Evolutionary conservation across 2,888 invertebrate genomes (phyloP).

Genomic region (Synergus gifuensis): DNA sequence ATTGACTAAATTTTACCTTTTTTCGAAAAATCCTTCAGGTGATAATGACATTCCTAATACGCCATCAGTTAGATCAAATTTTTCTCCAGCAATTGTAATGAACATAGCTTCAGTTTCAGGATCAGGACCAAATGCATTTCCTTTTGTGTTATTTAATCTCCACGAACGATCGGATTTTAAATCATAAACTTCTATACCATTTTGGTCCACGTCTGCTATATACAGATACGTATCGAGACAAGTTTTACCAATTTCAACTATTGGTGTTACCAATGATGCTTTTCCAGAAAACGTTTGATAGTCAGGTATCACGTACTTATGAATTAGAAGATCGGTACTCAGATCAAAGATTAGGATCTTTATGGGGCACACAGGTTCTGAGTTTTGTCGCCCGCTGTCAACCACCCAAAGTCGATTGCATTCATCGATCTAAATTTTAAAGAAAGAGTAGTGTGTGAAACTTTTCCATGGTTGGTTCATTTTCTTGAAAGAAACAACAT

Average conservation of each 20-base stretch:
- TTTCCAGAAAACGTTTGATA: conserved; percentile 67
- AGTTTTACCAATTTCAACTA: conserved; percentile 72
- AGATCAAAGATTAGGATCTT: conserved; percentile 77
- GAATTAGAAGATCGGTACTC: conserved; percentile 69
- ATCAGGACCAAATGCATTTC: conserved; percentile 75
- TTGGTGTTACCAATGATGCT: conserved; percentile 72
- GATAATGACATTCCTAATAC: conserved; percentile 75
- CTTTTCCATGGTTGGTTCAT: background rate
- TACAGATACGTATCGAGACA: conserved; percentile 72
- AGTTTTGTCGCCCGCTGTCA: conserved; percentile 70
- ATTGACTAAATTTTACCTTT: conserved; percentile 61
- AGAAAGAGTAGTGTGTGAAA: background rate
- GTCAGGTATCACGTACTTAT: conserved; percentile 70
- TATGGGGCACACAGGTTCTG: conserved; percentile 69
- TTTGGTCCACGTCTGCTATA: conserved; percentile 72
- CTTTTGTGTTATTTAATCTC: conserved; percentile 73
- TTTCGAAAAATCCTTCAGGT: conserved; percentile 68
- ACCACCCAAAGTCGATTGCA: conserved; percentile 77
- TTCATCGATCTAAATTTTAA: conserved; percentile 73
- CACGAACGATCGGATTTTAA: conserved; percentile 68
- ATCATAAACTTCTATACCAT: conserved; percentile 74
- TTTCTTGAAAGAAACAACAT: background rate
- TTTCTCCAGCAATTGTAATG: conserved; percentile 73
- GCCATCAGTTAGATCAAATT: conserved; percentile 72
- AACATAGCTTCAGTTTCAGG: conserved; percentile 67